Evolutionary conservation across 2,797 vertebrate species (phyloP).

Genomic region (Takifugu ocellatus): DNA sequence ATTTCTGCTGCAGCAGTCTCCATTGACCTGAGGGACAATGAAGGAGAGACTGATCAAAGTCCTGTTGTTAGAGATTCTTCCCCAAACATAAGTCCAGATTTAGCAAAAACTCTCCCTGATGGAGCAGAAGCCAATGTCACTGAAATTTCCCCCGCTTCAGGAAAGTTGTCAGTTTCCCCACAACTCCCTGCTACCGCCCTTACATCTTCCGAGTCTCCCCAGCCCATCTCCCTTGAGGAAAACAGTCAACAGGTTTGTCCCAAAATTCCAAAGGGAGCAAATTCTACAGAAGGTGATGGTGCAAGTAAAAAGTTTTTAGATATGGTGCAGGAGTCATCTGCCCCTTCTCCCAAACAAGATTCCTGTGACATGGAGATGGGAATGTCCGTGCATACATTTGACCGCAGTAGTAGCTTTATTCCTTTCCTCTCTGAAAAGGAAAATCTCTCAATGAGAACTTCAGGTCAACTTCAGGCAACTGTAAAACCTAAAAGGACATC

Average conservation of each 20-base stretch:
- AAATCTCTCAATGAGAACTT: constrained; percentile 21
- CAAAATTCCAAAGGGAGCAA: constrained; percentile 19
- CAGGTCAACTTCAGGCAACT: constrained; percentile 23
- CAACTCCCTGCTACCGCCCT: constrained; percentile 1
- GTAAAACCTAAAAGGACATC: constrained; percentile 33
- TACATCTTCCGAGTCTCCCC: neutral
- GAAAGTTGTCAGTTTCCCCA: neutral
- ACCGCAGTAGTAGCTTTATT: constrained; percentile 65
- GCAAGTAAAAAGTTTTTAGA: constrained; percentile 63
- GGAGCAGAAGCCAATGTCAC: neutral
- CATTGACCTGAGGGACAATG: constrained; percentile 37
- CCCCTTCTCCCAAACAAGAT: constrained; percentile 20
- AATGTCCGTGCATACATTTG: constrained; percentile 39
- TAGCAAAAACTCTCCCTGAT: constrained; percentile 8
- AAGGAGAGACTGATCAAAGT: constrained; percentile 6
- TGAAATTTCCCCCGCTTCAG: constrained; percentile 2
- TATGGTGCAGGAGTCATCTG: constrained; percentile 56
- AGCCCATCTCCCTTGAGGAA: constrained; percentile 4
- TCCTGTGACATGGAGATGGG: constrained; percentile 20
- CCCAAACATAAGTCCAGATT: constrained; percentile 11
- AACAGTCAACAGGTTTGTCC: constrained; percentile 3
- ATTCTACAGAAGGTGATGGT: constrained; percentile 19
- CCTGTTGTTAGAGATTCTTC: neutral
- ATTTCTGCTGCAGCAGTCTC: constrained; percentile 62
- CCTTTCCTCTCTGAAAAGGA: constrained; percentile 56